Evolutionary conservation across 1,140 invertebrate genomes (phyloP).

Genomic region (Halyomorpha halys): DNA sequence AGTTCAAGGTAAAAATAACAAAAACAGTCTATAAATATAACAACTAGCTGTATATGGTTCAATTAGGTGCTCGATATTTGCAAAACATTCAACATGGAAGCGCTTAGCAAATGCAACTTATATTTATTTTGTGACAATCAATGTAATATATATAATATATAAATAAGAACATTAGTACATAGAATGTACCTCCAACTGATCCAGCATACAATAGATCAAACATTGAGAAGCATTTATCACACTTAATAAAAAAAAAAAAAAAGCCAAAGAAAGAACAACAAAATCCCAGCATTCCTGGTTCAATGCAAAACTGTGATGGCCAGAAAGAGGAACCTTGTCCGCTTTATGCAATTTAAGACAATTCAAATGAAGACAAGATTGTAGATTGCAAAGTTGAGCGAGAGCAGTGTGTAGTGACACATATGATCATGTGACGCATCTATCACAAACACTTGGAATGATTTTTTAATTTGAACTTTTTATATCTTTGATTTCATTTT

Average conservation of each 20-base stretch:
- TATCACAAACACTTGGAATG: slow-evolving; percentile 25
- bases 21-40: too few relatives aligned
- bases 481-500: not conserved
- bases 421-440: slow-evolving; percentile 20
- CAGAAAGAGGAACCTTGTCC: not conserved
- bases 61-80: not conserved
- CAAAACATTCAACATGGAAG: slow-evolving; percentile 6
- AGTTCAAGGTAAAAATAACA: too few relatives aligned
- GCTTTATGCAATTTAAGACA: not conserved
- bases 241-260: slow-evolving; percentile 1
- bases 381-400: slow-evolving; percentile 20
- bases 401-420: slow-evolving; percentile 20
- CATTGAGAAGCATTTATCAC: not conserved
- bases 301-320: slow-evolving; percentile 1
- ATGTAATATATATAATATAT: not conserved
- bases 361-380: slow-evolving; percentile 20
- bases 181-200: not conserved
- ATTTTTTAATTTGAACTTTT: not conserved
- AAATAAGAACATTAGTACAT: not conserved
- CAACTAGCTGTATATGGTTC: too few relatives aligned
- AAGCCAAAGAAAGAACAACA: slow-evolving; percentile 13
- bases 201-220: slow-evolving; percentile 6
- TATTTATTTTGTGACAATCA: not conserved
- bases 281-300: not conserved
- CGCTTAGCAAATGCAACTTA: slow-evolving; percentile 8